phyloP scores from a whole-genome alignment of 1,140 invertebrate species.

The Dendrolimus punctatus region DNA sequence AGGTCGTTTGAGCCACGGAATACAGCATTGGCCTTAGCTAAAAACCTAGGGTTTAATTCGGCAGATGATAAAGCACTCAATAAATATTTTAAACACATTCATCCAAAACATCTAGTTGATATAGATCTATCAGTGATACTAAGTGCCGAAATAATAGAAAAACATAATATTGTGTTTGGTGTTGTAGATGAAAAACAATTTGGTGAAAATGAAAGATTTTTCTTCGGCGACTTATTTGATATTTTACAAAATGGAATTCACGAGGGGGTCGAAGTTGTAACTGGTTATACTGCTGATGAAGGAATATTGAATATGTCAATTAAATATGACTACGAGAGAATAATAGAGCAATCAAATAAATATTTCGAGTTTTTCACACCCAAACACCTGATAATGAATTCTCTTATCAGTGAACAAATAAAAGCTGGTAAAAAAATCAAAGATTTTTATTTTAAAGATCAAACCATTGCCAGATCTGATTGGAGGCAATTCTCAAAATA shows the following conservation, averaged over 20 bases:
- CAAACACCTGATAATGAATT: background rate
- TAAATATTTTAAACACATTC: slow-evolving; percentile 24
- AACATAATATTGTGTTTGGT: background rate
- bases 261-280: slow-evolving; percentile 5
- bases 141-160: background rate
- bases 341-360: too few relatives aligned
- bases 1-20: slow-evolving; percentile 12
- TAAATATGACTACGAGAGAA: too few relatives aligned
- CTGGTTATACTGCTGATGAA: slow-evolving; percentile 6
- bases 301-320: slow-evolving; percentile 3
- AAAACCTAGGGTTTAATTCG: slow-evolving; percentile 20
- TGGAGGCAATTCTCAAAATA: slow-evolving; percentile 12
- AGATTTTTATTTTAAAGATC: slow-evolving; percentile 19
- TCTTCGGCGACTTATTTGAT: slow-evolving; percentile 4
- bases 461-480: slow-evolving; percentile 9
- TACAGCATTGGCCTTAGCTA: slow-evolving; percentile 22
- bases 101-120: slow-evolving; percentile 17
- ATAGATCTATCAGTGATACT: background rate
- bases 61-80: slow-evolving; percentile 21
- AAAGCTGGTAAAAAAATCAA: slow-evolving; percentile 19
- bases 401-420: slow-evolving; percentile 10
- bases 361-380: too few relatives aligned
- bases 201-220: slow-evolving; percentile 3
- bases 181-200: slow-evolving; percentile 3
- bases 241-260: background rate